phyloP scores from a whole-genome alignment of 53 echinoderm and acorn worm genomes.

The Holothuria leucospilota region DNA sequence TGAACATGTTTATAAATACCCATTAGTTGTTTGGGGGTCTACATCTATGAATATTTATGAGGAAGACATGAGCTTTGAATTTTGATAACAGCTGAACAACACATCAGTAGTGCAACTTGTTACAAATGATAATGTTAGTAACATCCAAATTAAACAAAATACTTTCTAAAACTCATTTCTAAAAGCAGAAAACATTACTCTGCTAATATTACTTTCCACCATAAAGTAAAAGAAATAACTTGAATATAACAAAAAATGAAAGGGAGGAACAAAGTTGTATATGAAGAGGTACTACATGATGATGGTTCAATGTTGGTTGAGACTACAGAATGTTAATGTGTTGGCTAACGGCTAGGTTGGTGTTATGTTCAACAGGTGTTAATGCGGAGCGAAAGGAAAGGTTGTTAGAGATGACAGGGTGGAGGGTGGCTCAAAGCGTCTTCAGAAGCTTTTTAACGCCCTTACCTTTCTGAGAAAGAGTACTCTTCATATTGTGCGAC shows the following conservation, averaged over 20 bases:
- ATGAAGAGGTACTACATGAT: not conserved
- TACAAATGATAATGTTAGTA: no score
- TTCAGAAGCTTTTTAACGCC: constrained; percentile 7
- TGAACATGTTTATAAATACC: constrained; percentile 50
- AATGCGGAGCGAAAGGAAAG: not conserved
- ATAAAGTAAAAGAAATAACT: no score
- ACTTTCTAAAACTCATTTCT: no score
- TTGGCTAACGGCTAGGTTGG: constrained; percentile 15
- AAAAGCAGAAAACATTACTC: no score
- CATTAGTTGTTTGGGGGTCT: not conserved
- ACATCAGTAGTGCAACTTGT: no score
- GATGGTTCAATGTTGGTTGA: not conserved
- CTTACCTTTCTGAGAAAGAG: constrained; percentile 56
- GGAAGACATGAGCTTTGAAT: no score
- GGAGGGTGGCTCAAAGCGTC: constrained; percentile 29
- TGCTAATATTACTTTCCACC: no score
- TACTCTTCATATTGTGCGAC: constrained; percentile 51
- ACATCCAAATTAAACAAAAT: no score
- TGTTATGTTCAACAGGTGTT: constrained; percentile 7
- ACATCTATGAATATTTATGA: constrained; percentile 21
- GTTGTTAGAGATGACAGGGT: constrained; percentile 21
- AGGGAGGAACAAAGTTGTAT: no score
- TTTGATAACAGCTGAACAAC: no score
- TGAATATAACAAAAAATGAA: no score
- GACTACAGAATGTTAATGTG: constrained; percentile 3